Percentiles rank a stretch among this genome's conserved stretches.
These are phyloP conservation scores for Limnephilus rhombicus DNA, from an alignment of 2,888 invertebrate species.

Conservation along the genomic window DNA sequence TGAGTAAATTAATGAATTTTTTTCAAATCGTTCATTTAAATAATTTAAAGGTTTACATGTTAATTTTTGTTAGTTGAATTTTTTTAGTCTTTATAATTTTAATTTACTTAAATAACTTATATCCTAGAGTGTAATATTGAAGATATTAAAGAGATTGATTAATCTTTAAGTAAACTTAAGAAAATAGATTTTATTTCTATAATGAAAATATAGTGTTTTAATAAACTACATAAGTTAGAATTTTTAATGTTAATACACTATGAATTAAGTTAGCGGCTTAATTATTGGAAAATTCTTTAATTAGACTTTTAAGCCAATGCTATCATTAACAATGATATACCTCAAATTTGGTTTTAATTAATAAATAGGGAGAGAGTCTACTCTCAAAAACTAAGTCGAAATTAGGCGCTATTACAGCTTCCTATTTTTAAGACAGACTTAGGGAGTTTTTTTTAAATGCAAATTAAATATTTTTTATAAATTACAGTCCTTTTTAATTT, in stretches of 20 bases:
- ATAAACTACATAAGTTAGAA: constrained; percentile 82
- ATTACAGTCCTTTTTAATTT: constrained; percentile 71
- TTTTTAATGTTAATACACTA: constrained; percentile 70
- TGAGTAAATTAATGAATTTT: too few relatives aligned
- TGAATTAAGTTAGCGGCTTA: too few relatives aligned
- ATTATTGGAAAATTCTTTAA: too few relatives aligned
- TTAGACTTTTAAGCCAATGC: constrained; percentile 76
- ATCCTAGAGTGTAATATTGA: constrained; percentile 49
- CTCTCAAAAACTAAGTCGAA: constrained; percentile 75
- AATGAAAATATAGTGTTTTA: constrained; percentile 82
- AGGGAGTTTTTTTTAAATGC: constrained; percentile 73
- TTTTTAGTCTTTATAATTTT: too few relatives aligned
- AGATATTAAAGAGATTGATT: constrained; percentile 69
- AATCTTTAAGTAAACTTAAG: constrained; percentile 66
- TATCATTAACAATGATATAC: too few relatives aligned
- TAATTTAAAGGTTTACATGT: too few relatives aligned
- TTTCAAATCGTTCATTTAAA: too few relatives aligned
- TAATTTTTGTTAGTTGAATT: too few relatives aligned
- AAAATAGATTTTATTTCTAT: constrained; percentile 76
- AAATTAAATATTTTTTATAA: constrained; percentile 75
- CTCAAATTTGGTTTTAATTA: constrained; percentile 77
- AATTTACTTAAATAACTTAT: too few relatives aligned
- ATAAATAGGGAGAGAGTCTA: constrained; percentile 68
- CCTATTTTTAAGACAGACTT: constrained; percentile 64
- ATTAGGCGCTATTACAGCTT: constrained; percentile 74